These are phyloP conservation scores for Sinocyclocheilus rhinocerous DNA, from an alignment of 2,113 vertebrate species.

Conservation along the genomic window DNA sequence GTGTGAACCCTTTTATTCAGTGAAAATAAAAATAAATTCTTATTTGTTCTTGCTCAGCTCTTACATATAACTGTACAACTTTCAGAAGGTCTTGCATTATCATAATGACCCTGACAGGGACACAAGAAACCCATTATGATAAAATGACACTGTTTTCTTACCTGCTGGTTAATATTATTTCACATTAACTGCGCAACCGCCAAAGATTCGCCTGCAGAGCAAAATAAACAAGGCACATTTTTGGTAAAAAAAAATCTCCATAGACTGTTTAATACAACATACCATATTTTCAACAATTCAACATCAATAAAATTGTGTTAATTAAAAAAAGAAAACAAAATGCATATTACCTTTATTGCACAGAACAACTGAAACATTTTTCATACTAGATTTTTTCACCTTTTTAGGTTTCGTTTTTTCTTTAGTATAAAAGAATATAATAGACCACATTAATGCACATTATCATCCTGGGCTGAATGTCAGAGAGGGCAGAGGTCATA, in stretches of 20 bases:
- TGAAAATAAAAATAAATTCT: not conserved
- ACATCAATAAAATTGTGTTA: slow-evolving; percentile 80
- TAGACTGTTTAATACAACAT: slow-evolving; percentile 84
- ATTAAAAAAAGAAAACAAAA: slow-evolving; percentile 71
- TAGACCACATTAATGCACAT: slow-evolving; percentile 75
- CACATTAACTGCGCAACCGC: not conserved
- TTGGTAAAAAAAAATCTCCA: slow-evolving; percentile 70
- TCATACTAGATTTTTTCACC: slow-evolving; percentile 73
- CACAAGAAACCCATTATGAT: not conserved
- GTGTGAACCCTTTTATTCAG: not conserved
- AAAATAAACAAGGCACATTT: slow-evolving; percentile 63
- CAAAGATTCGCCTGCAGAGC: not conserved
- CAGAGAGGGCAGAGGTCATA: slow-evolving; percentile 40
- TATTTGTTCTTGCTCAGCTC: not conserved
- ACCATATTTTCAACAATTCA: slow-evolving; percentile 82
- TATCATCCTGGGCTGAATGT: slow-evolving; percentile 69
- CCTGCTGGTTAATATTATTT: slow-evolving; percentile 1
- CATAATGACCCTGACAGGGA: not conserved
- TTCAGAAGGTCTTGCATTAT: not conserved
- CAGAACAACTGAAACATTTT: slow-evolving; percentile 80
- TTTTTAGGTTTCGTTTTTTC: slow-evolving; percentile 61
- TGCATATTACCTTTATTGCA: slow-evolving; percentile 85
- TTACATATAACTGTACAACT: not conserved
- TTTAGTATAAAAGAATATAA: slow-evolving; percentile 74
- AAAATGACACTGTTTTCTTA: not conserved